These are phyloP conservation scores for Andricus quercusramuli DNA, from an alignment of 2,888 invertebrate genomes.

Conservation along the genomic window DNA sequence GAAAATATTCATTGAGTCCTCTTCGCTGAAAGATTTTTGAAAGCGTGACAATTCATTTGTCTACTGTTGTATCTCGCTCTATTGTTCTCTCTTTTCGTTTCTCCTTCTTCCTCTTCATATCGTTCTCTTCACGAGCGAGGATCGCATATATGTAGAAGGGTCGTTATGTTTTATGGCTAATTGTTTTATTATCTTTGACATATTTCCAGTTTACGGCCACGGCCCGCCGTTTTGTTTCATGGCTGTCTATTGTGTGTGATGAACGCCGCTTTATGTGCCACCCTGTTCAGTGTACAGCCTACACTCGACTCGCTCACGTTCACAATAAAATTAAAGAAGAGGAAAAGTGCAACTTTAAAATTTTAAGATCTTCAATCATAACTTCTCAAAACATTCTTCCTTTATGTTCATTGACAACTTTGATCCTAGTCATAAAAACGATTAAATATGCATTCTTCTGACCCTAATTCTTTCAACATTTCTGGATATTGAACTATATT, in stretches of 20 bases:
- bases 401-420: too few species aligned
- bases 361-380: too few species aligned
- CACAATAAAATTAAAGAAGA: slow-evolving; percentile 28
- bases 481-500: too few species aligned
- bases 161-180: slow-evolving; percentile 79
- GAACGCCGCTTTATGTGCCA: slow-evolving; percentile 75
- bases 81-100: slow-evolving; percentile 46
- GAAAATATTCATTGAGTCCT: background rate
- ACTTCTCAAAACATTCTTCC: too few species aligned
- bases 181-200: slow-evolving; percentile 79
- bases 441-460: too few species aligned
- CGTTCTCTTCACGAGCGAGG: slow-evolving; percentile 54
- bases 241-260: slow-evolving; percentile 76
- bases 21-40: slow-evolving; percentile 21
- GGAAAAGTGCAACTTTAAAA: background rate
- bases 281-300: slow-evolving; percentile 58
- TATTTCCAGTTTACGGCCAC: slow-evolving; percentile 78
- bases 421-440: too few species aligned
- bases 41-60: slow-evolving; percentile 19
- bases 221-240: slow-evolving; percentile 73
- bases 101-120: slow-evolving; percentile 51
- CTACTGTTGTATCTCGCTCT: slow-evolving; percentile 13
- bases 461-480: too few species aligned
- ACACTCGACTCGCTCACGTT: slow-evolving; percentile 53
- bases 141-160: slow-evolving; percentile 71